phyloP scores from a whole-genome alignment of 2,888 invertebrate genomes.

The Leptinotarsa peninsularis region DNA sequence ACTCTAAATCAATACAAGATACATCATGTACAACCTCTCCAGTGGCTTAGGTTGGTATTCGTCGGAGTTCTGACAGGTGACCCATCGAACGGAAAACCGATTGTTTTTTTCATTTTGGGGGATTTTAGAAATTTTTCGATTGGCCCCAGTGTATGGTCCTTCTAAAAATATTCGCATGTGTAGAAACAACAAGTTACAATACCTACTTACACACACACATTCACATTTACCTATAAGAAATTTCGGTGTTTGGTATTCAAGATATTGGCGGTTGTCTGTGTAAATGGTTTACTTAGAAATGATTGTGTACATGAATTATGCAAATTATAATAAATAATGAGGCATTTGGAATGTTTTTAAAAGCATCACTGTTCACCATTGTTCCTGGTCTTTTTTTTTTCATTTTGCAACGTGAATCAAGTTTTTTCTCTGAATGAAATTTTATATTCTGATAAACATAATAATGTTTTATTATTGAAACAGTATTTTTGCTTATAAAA shows the following conservation, averaged over 20 bases:
- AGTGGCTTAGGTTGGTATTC: conserved; percentile 19
- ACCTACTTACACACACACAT: not conserved
- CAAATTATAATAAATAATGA: too few relatives aligned
- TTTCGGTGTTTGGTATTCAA: not conserved
- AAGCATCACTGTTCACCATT: too few relatives aligned
- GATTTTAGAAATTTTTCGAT: conserved; percentile 17
- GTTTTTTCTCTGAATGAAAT: too few relatives aligned
- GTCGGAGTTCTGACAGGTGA: conserved; percentile 16
- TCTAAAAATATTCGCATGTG: conserved; percentile 16
- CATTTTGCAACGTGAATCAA: too few relatives aligned
- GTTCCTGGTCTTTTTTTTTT: too few relatives aligned
- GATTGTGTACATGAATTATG: too few relatives aligned
- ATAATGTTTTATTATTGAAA: too few relatives aligned
- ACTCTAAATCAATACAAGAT: conserved; percentile 20
- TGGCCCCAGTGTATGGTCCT: conserved; percentile 19
- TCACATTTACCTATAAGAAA: conserved; percentile 11
- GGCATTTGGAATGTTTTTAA: too few relatives aligned
- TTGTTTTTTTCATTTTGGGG: conserved; percentile 14
- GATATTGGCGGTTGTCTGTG: not conserved
- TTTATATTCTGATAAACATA: too few relatives aligned
- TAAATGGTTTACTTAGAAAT: too few relatives aligned
- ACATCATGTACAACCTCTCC: conserved; percentile 30
- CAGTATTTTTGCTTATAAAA: too few relatives aligned
- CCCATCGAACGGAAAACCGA: conserved; percentile 16
- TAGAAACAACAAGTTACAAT: conserved; percentile 3